Evolutionary conservation across 2,888 invertebrate species (phyloP), one percentile per base, ranked within the genome.

Genomic region (Stenoptilia bipunctidactyla): DNA sequence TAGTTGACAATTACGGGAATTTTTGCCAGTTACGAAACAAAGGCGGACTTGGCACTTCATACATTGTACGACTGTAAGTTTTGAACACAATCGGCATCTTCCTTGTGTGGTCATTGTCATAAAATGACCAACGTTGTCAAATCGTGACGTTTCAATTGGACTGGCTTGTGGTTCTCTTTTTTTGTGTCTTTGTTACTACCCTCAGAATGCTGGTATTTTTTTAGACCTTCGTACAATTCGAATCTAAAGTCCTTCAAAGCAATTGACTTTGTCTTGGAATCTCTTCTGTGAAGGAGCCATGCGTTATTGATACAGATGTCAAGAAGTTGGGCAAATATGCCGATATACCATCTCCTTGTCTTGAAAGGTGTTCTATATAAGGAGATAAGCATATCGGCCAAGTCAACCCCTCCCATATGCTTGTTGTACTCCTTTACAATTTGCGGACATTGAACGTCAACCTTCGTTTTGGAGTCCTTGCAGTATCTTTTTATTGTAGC

Each of bases 401-500:
- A n/a, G n/a, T n/a, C n/a, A n/a, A n/a, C n/a, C n/a, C n/a, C n/a
- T n/a, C n/a, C n/a, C n/a, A n/a, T n/a, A n/a, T n/a, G n/a, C n/a
- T n/a, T n/a, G n/a, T n/a, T n/a, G n/a, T n/a, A n/a, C n/a, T n/a
- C n/a, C 9, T 25, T 25, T 25, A 25, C 25, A 25, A 25, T 25
- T 6, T 25, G 9, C 9, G 25, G 25, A 25, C 25, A 25, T 5
- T 25, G 5, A 25, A 25, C 25, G 9, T 25, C 9, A 6, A 5
- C 9, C 25, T 25, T 25, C 25, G 43, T 47, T 49, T 48, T 51
- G 61, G 66, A 58, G 9, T 25, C 25, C 9, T 25, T 25, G 25
- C 25, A 25, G 25, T 25, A 25, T 9, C 25, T 25, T 9, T 25
- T 25, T 25, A 25, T 25, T 25, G 5, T 25, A 25, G 5, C 25